Evolutionary conservation across 2,888 invertebrate species (phyloP), one percentile per base, ranked within the genome.

Genomic region (Drosophila acutilabella): DNA sequence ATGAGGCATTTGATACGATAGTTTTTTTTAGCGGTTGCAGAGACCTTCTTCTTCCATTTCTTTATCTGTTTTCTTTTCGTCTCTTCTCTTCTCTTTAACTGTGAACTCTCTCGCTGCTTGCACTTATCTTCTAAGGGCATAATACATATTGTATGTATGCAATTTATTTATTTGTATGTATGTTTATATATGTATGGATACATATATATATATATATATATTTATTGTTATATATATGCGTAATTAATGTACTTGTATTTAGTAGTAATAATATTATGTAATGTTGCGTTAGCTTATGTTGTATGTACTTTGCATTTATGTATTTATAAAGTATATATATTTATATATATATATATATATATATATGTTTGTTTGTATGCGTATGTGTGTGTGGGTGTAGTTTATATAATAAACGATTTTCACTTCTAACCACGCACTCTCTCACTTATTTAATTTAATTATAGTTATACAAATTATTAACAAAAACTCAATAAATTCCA

Each of bases 401-500:
- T 76, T 76, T 76, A 76, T 76, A 76, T 76, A 76, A 76, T 76
- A 76, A 76, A 76, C 76, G 79, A 76, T 76, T 74, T 48, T 69
- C 58, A 64, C 73, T 73, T 62, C 48, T 53, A 51, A 58, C 74
- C 58, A 56, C 58, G 56, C 59, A 57, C 56, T 72, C 26, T 67
- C 26, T 52, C 77, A 40, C 69, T 76, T 78, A 65, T 36, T 13
- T 36, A 30, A 65, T 44, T 62, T 69, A 69, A 54, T 50, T 70
- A 72, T 54, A 60, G 64, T 40, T 74, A 81, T 78, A 81, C 72
- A 81, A 23, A 41, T 41, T 62, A 71, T 72, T 70, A 81, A 87
- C 81, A 81, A 87, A 74, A 84, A 78, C 81, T 87, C 80, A 78
- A 84, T 64, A 78, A 78, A 65, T 71, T 85, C 59, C 68, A 81